Conservation (phyloP, 2,113 vertebrate species). For the Xyliphius kryptos region DNA sequence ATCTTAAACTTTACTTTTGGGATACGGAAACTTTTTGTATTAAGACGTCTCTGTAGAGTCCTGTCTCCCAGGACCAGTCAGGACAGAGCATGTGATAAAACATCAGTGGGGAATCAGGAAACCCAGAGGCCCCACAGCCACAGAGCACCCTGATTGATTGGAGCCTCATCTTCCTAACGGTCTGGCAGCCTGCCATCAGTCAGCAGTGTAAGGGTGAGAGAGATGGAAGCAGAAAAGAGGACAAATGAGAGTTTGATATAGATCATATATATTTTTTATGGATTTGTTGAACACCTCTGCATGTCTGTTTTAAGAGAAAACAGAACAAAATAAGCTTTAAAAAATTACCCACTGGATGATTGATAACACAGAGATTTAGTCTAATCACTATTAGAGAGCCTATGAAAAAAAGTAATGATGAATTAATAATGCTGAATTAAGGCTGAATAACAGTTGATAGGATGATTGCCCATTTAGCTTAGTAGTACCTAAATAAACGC, state of each 20-base stretch:
- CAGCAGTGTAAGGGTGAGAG: conserved; percentile 42
- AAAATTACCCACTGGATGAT: background rate
- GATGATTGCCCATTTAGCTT: no score
- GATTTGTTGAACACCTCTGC: no score
- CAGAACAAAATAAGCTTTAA: background rate
- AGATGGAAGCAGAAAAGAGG: conserved; percentile 10
- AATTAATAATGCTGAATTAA: background rate
- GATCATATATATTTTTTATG: conserved; percentile 28
- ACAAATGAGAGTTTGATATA: conserved; percentile 51
- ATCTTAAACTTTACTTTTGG: background rate
- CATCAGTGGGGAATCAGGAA: conserved; percentile 61
- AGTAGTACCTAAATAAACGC: no score
- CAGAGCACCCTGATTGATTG: conserved; percentile 68
- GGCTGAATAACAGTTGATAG: no score
- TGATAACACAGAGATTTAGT: conserved; percentile 4
- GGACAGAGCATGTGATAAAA: conserved; percentile 63
- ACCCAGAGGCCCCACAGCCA: conserved; percentile 46
- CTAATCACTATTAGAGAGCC: background rate
- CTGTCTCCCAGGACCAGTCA: conserved; percentile 60
- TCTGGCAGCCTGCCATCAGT: conserved; percentile 64
- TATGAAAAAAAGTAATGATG: no score
- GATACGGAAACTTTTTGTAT: conserved; percentile 46
- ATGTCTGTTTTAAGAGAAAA: no score
- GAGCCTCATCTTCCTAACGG: conserved; percentile 74
- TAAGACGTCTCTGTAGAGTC: conserved; percentile 36